Percentiles rank a stretch among this genome's conserved stretches.
Evolutionary conservation across 2,888 invertebrate genomes (phyloP).

Genomic region (Hydrotaea diabolus): DNA sequence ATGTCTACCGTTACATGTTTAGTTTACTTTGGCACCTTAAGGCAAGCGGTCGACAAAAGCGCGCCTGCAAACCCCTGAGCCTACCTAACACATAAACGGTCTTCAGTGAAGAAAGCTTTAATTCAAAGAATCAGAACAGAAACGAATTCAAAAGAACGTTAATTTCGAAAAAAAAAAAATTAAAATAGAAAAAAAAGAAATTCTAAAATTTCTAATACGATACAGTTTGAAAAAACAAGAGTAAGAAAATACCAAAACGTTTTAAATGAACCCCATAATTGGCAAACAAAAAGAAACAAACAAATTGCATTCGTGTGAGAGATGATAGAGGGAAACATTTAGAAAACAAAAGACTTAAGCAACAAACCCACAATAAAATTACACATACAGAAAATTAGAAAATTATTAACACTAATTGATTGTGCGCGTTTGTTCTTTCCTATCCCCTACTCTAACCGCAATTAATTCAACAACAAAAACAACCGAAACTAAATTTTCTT

Average conservation of each 20-base stretch:
- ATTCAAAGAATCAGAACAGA: background rate
- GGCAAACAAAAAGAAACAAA: background rate
- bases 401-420: conserved; percentile 66
- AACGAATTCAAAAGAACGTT: background rate
- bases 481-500: conserved; percentile 42
- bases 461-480: too few species aligned
- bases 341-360: conserved; percentile 48
- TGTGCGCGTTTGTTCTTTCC: conserved; percentile 60
- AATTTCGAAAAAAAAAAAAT: conserved; percentile 14
- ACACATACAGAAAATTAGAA: background rate
- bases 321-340: conserved; percentile 33
- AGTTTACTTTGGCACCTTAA: conserved; percentile 67
- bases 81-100: conserved; percentile 39
- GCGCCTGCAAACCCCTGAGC: conserved; percentile 36
- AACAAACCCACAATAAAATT: conserved; percentile 67
- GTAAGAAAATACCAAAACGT: conserved; percentile 38
- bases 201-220: conserved; percentile 24
- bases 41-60: conserved; percentile 59
- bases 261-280: background rate
- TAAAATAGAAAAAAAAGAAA: conserved; percentile 5
- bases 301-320: conserved; percentile 43
- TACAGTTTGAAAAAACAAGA: conserved; percentile 22
- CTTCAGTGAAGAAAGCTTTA: conserved; percentile 15
- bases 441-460: conserved; percentile 18
- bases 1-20: conserved; percentile 65